Evolutionary conservation across 2,888 invertebrate species (phyloP), one percentile per base, ranked within the genome.

Genomic region (Campaea margaritaria): DNA sequence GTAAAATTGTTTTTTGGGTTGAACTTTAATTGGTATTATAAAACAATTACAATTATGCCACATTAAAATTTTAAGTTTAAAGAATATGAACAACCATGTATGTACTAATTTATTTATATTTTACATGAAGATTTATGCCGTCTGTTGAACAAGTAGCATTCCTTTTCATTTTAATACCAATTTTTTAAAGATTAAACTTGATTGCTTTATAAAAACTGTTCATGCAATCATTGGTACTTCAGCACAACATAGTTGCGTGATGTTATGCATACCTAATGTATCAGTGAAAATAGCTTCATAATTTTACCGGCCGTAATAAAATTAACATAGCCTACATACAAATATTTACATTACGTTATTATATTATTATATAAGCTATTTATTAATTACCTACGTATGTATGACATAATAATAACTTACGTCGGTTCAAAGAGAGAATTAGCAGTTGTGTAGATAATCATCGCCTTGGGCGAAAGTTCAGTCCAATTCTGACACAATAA

Each of bases 381-480:
- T 74, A 78, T 77, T 79, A 56, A 51, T 58, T 57, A 58, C 44
- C 73, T 81, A 77, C 74, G 65, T 75, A 81, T 78, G 76, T 75
- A 75, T 81, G 81, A 79, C 64, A 66, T 69, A 62, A 60, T 54
- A 50, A 59, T 76, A 81, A 81, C 73, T 77, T 79, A 79, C 72
- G 75, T 75, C 73, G 69, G 72, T 79, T 77, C 71, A 77, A 72
- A 73, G 74, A 81, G 75, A 75, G 76, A 79, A 78, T 76, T 31
- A 75, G 74, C 74, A 72, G 79, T 73, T 58, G 48, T 21, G 14
- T 72, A 63, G 65, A 68, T 71, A 74, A 73, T 63, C 69, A 65
- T 79, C 80, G 86, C 86, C 85, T 85, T 78, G 75, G 86, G 86
- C 87, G 79, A 79, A 71, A 75, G 71, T 73, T 68, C 72, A 79